A percentile compares a stretch with the other conserved stretches of the same genome.
Conservation (phyloP, 2,888 invertebrate genomes). For the Deilephila porcellus region DNA sequence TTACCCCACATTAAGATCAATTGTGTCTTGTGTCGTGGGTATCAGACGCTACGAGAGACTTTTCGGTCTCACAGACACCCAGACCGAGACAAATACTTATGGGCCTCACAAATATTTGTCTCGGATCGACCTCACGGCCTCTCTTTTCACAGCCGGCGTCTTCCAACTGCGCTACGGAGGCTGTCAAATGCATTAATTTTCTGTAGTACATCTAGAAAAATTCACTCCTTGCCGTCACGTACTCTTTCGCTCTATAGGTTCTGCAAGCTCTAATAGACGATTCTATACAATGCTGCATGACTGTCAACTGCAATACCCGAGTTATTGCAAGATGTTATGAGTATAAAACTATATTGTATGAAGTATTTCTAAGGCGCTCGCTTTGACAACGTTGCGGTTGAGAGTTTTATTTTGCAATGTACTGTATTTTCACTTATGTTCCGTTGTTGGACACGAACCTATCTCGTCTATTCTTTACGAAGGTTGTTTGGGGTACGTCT, state of each 20-base stretch:
- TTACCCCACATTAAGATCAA: no score
- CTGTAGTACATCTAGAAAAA: background rate
- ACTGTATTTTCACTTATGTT: background rate
- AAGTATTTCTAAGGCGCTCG: background rate
- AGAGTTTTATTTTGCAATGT: background rate
- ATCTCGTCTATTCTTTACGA: background rate
- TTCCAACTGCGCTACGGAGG: no score
- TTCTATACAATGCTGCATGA: conserved; percentile 1
- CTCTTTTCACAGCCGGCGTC: no score
- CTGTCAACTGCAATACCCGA: conserved; percentile 4
- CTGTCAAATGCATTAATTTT: no score
- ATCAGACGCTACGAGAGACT: no score
- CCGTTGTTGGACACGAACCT: no score
- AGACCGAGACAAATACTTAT: no score
- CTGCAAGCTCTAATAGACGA: conserved; percentile 15
- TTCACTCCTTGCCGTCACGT: background rate
- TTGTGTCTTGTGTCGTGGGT: no score
- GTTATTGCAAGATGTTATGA: background rate
- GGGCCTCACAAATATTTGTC: no score
- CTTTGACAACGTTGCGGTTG: background rate
- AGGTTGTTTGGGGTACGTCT: no score
- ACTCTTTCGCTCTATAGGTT: conserved; percentile 4
- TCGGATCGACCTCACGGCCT: no score
- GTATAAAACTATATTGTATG: conserved; percentile 3
- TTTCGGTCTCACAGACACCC: no score